Evolutionary conservation across 2,888 invertebrate genomes (phyloP).

Genomic region (Onthophagus sagittarius): DNA sequence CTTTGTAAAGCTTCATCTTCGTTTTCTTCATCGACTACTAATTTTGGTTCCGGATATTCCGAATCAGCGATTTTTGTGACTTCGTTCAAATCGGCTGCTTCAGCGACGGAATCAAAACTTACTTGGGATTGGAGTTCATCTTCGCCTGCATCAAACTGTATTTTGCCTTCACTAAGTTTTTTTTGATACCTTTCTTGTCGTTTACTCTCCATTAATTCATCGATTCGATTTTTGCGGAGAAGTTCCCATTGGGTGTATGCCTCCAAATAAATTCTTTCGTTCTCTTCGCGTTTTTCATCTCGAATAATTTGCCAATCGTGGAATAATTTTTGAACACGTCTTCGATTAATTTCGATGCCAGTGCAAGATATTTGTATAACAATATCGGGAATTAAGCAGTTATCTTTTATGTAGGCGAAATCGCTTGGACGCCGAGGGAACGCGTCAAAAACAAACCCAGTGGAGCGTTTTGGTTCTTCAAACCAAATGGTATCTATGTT

Average conservation of each 20-base stretch:
- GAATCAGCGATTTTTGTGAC: constrained; percentile 42
- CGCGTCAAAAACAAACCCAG: constrained; percentile 59
- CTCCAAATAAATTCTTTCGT: constrained; percentile 28
- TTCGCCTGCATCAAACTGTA: constrained; percentile 22
- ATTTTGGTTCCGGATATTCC: constrained; percentile 51
- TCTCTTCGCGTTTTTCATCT: constrained; percentile 39
- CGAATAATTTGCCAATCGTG: constrained; percentile 45
- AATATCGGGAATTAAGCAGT: constrained; percentile 57
- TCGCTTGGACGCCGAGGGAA: constrained; percentile 58
- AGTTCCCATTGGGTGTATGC: constrained; percentile 35
- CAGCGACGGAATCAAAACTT: constrained; percentile 49
- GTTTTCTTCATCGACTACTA: constrained; percentile 52
- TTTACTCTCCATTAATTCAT: constrained; percentile 38
- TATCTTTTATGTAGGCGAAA: constrained; percentile 52
- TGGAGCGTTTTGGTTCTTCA: constrained; percentile 49
- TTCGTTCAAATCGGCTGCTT: constrained; percentile 51
- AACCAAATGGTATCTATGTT: constrained; percentile 50
- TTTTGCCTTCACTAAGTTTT: constrained; percentile 20
- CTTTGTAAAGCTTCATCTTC: constrained; percentile 50
- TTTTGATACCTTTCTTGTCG: constrained; percentile 37
- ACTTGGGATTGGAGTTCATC: constrained; percentile 33
- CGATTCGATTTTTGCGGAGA: constrained; percentile 32
- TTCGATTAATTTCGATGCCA: constrained; percentile 31
- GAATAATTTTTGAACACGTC: constrained; percentile 33
- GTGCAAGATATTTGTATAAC: constrained; percentile 52